A percentile compares a stretch with the other conserved stretches of the same genome.
phyloP scores from a whole-genome alignment of 2,113 vertebrate species.

The Elachura formosa region DNA sequence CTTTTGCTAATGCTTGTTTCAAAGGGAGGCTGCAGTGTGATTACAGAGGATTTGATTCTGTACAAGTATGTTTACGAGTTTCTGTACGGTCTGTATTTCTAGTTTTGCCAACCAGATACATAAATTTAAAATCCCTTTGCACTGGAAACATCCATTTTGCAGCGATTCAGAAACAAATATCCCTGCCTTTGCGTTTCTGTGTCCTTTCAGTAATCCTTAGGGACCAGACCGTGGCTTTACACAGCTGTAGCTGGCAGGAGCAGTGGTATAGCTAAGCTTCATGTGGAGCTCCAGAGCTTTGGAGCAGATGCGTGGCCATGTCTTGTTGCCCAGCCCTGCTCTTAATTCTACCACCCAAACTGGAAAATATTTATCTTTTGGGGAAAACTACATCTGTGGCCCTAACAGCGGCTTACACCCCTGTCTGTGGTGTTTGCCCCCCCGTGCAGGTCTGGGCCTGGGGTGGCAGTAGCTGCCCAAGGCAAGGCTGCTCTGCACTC shows the following conservation, averaged over 20 bases:
- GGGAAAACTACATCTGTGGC: neutral
- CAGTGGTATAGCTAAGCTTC: too few relatives aligned
- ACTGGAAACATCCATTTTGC: neutral
- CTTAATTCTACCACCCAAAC: neutral
- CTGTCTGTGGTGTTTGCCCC: neutral
- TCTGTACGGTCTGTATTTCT: neutral
- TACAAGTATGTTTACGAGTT: neutral
- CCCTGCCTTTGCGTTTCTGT: neutral
- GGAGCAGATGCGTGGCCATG: neutral
- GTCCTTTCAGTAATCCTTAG: neutral
- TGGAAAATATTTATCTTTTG: neutral
- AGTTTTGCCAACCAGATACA: accelerated
- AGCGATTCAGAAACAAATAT: neutral
- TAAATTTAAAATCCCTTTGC: neutral
- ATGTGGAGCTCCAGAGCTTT: neutral
- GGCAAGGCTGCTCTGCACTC: neutral
- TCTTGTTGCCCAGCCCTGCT: neutral
- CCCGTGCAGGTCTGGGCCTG: neutral
- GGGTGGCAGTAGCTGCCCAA: neutral
- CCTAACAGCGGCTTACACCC: neutral
- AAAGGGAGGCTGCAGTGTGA: neutral
- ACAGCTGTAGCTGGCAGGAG: neutral
- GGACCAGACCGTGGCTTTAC: neutral
- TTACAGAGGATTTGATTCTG: neutral
- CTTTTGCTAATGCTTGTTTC: accelerated